Base-by-base conservation (phyloP, 64 coral and sea anemone genomes). In the Dendrophyllia cribrosa region DNA sequence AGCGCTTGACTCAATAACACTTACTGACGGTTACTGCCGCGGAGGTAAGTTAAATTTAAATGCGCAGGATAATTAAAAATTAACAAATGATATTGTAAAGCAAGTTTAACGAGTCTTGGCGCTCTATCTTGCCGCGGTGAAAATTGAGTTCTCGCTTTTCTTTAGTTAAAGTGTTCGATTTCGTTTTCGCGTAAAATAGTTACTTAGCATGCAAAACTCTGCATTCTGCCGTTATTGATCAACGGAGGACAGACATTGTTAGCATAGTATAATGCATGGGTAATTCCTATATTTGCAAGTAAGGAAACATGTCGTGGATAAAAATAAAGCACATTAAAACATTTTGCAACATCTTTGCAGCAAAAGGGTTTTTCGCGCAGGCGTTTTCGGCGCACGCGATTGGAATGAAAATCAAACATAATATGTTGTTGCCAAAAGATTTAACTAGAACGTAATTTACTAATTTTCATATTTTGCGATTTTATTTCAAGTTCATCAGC, bases 21-120 rank as follows among this genome's bases (percentile, higher is more conserved):
- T 50, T 2, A 75, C 8, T 15, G 7, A 24, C 43, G 45, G 70
- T 4, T 23, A 44, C 43, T 12, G 14, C 26, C 34, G 34, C 34
- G 34, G 25, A 82, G 78, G 78, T 82, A 64, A 82, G 78, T 82
- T 82, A 45, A 80, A 60, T 80, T 80, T 80, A 62, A 55, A 16
- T 65, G 43, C 23, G 4, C 60, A 8, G 8, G 5, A 50, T 23
- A 7, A 84, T 51, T 25, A 84, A 66, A 84, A 49, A 84, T 84
- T 69, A 68, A 64, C 34, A 82, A 1, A 60, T 64, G 17, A 64
- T 3, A 9, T 20, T 56, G 8, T 13, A 58, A 25, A 50, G 21
- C 8, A 74, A 44, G 14, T 74, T 74, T 74, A 17, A 3, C 46
- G 17, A 51, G 6, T 7, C 20, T 76, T 76, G 15, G 20, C 4